Evolutionary conservation across 2,888 invertebrate species (phyloP), one percentile per base, ranked within the genome.

Genomic region (Drosophila acutilabella): DNA sequence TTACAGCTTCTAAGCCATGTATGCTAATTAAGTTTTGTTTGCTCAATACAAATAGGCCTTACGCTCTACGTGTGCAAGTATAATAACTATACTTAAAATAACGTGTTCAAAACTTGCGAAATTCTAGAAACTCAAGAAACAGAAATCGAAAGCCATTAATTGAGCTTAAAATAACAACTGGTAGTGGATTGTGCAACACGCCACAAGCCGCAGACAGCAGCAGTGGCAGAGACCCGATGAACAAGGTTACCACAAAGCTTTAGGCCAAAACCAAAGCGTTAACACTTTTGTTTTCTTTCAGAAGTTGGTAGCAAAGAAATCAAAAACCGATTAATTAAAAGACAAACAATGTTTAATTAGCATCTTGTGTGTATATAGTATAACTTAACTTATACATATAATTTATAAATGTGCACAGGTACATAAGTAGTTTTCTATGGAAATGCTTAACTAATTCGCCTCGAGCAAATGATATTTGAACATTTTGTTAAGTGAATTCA

Each of bases 381-480:
- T 44, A 38, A 23, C 33, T 23, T 42, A 47, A n/a, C 1, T 3
- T 14, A 47, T 38, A 40, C 36, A 52, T 64, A 8, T 11, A 51
- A 53, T 16, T 52, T 54, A 41, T 47, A 33, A 41, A 23, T 44
- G 44, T 51, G 59, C 52, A 44, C 71, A 61, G 67, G 54, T 74
- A 71, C 65, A 52, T 45, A 18, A 30, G 40, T 40, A 44, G 40
- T 10, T 16, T 44, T 23, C 16, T 20, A 8, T 26, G 30, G 30
- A 30, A 30, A 30, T 30, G 30, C 30, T 30, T 47, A 10, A 40
- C 47, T 61, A 89, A 65, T 75, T 72, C 57, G 80, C 71, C 62
- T 91, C 83, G 48, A 90, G 68, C 57, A 90, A 58, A 18, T 82
- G 80, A 69, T 90, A 87, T 52, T 81, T 80, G 47, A 90, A 78